phyloP scores from a whole-genome alignment of 2,797 vertebrate genomes.

The Argentina silus region DNA sequence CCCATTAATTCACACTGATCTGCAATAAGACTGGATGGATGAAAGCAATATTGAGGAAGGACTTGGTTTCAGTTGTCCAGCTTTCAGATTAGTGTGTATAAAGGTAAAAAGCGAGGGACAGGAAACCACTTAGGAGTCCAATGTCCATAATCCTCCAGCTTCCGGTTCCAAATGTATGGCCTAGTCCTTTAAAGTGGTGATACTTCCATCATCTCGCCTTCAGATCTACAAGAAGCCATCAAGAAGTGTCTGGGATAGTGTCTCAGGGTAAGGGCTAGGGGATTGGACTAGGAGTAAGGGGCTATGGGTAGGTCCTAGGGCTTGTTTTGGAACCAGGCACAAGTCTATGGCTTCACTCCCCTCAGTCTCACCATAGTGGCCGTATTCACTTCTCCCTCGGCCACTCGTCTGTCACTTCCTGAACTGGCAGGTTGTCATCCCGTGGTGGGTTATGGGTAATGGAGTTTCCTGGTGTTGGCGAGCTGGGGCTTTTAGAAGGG shows the following conservation, averaged over 20 bases:
- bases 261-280: conserved; percentile 15
- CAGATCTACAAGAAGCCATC: no score
- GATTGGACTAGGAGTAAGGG: not conserved
- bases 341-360: not conserved
- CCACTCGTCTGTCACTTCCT: conserved; percentile 65
- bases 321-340: not conserved
- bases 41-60: not conserved
- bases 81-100: conserved; percentile 16
- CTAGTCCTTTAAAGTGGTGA: not conserved
- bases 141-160: conserved; percentile 47
- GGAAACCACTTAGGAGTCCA: conserved; percentile 16
- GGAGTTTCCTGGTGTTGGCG: conserved; percentile 42
- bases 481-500: conserved; percentile 46
- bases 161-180: conserved; percentile 46
- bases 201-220: no score
- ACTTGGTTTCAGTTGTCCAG: conserved; percentile 3
- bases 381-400: conserved; percentile 54
- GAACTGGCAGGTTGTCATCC: conserved; percentile 71
- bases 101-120: conserved; percentile 25
- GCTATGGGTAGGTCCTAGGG: not conserved
- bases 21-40: not conserved
- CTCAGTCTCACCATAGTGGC: not conserved
- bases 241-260: not conserved
- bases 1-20: not conserved
- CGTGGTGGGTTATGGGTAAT: conserved; percentile 46